Percentiles rank a stretch among this genome's conserved stretches.
Evolutionary conservation across 1,140 invertebrate genomes (phyloP).

Genomic region (Cryptotermes secundus): DNA sequence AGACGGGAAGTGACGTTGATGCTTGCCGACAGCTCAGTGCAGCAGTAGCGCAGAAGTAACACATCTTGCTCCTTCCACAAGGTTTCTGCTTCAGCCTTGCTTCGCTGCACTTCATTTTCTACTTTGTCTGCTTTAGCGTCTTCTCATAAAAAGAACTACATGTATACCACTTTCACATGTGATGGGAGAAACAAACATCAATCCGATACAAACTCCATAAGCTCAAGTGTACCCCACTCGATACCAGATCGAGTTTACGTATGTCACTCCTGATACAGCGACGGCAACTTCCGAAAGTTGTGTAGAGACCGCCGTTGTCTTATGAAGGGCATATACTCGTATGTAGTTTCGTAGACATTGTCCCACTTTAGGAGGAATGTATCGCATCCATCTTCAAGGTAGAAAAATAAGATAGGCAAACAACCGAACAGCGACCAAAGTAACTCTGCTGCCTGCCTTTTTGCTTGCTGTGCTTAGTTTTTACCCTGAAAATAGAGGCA

Average conservation of each 20-base stretch:
- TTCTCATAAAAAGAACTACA: neutral
- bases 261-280: neutral
- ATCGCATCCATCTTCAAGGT: too few relatives aligned
- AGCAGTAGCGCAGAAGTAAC: neutral
- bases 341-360: too few relatives aligned
- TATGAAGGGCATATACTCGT: too few relatives aligned
- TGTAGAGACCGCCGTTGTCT: neutral
- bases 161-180: neutral
- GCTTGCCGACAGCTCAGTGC: neutral
- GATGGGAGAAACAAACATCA: neutral
- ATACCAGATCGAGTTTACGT: conserved; percentile 1
- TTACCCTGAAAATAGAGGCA: too few relatives aligned
- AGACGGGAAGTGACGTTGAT: neutral
- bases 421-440: too few relatives aligned
- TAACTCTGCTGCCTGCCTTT: too few relatives aligned
- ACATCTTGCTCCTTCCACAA: neutral
- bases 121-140: neutral
- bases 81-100: neutral
- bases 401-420: too few relatives aligned
- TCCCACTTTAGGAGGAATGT: too few relatives aligned
- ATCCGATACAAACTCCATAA: neutral
- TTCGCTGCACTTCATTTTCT: conserved; percentile 16
- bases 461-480: too few relatives aligned
- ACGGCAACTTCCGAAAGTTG: neutral
- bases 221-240: neutral